Evolutionary conservation across 2,797 vertebrate genomes (phyloP).

Genomic region (Sciurus carolinensis): DNA sequence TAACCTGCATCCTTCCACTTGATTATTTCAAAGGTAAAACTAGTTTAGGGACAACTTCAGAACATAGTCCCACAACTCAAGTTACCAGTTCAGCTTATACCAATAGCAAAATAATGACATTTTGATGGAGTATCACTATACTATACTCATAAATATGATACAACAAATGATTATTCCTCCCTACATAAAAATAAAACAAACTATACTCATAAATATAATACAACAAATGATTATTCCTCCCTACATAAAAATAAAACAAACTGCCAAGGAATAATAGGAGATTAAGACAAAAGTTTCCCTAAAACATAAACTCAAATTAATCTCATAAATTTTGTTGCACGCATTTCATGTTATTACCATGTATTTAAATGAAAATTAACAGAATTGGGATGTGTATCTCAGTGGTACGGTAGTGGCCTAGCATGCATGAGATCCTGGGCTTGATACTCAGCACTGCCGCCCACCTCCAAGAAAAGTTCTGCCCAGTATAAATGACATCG

Average conservation of each 20-base stretch:
- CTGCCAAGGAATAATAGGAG: not conserved
- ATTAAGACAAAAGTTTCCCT: not conserved
- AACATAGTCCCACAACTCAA: not conserved
- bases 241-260: not conserved
- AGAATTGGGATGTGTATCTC: not conserved
- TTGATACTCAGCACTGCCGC: not conserved
- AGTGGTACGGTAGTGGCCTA: too few relatives aligned
- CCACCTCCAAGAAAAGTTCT: not conserved
- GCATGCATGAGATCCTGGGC: not conserved
- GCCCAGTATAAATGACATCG: slow-evolving; percentile 41
- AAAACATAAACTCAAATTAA: not conserved
- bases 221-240: not conserved
- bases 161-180: not conserved
- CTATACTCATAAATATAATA: not conserved
- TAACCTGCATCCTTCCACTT: not conserved
- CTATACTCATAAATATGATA: not conserved
- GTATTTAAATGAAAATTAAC: not conserved
- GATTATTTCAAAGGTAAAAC: not conserved
- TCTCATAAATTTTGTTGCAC: not conserved
- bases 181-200: not conserved
- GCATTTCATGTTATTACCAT: not conserved
- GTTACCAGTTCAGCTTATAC: not conserved
- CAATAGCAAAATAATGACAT: not conserved
- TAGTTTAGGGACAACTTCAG: not conserved
- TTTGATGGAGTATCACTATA: not conserved